A percentile compares a stretch with the other conserved stretches of the same genome.
These are phyloP conservation scores for Cremastinae sp. DNA, from an alignment of 2,888 invertebrate genomes.

Conservation along the genomic window DNA sequence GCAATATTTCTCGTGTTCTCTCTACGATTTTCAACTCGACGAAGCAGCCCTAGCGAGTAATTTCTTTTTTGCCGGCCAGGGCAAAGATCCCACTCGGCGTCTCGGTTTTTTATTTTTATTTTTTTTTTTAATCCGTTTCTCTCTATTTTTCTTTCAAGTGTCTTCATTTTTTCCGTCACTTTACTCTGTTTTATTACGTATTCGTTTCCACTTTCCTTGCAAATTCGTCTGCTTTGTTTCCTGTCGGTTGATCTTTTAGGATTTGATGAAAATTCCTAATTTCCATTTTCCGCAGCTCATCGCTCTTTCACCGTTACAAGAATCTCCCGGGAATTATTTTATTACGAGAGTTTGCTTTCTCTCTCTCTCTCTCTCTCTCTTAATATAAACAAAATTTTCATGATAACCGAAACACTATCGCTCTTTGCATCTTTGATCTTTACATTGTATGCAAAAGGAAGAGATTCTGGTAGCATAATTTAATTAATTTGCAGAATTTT, in stretches of 20 bases:
- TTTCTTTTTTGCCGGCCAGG: constrained; percentile 65
- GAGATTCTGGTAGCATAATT: too few species aligned
- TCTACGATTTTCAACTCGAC: constrained; percentile 70
- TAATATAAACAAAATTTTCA: constrained; percentile 5
- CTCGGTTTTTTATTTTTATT: neutral
- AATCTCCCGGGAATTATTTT: constrained; percentile 18
- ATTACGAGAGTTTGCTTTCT: constrained; percentile 23
- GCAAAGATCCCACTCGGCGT: constrained; percentile 42
- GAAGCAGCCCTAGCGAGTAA: constrained; percentile 69
- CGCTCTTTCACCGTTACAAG: neutral
- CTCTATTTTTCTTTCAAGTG: constrained; percentile 34
- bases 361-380: too few species aligned
- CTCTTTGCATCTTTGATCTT: neutral
- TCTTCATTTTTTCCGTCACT: constrained; percentile 24
- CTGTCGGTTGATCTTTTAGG: constrained; percentile 38
- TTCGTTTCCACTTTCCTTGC: constrained; percentile 53
- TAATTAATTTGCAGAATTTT: too few species aligned
- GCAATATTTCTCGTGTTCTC: constrained; percentile 58
- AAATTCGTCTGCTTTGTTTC: constrained; percentile 38
- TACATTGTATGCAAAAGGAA: too few species aligned
- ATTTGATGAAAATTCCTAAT: constrained; percentile 32
- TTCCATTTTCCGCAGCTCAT: constrained; percentile 26
- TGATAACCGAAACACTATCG: neutral
- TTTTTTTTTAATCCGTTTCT: constrained; percentile 29
- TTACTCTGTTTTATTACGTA: constrained; percentile 54